phyloP scores from a whole-genome alignment of 2,888 invertebrate species.

The Crematogaster levior region DNA sequence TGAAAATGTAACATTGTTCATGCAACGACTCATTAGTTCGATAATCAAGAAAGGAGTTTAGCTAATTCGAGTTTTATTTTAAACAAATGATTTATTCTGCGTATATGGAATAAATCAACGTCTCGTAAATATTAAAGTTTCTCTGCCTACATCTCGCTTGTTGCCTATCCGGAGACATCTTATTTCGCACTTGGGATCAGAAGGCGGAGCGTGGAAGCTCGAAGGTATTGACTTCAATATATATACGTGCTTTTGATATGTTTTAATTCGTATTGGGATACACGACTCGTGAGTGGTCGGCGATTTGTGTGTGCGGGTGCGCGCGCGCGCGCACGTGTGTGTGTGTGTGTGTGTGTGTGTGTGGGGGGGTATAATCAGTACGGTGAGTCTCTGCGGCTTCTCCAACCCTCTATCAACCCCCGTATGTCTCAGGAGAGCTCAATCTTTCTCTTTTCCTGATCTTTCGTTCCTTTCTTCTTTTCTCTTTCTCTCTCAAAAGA shows the following conservation, averaged over 20 bases:
- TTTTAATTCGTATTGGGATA: constrained; percentile 79
- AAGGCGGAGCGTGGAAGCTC: constrained; percentile 47
- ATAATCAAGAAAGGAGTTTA: not conserved
- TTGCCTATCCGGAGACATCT: constrained; percentile 34
- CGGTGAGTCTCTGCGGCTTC: constrained; percentile 63
- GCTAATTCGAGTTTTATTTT: not conserved
- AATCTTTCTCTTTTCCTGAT: constrained; percentile 56
- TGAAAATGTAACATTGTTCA: not conserved
- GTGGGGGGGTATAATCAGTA: constrained; percentile 78
- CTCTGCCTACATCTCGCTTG: constrained; percentile 35
- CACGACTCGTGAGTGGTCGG: constrained; percentile 60
- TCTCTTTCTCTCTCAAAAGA: constrained; percentile 60
- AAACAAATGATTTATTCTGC: not conserved
- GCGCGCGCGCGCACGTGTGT: too few species aligned
- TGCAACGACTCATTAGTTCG: not conserved
- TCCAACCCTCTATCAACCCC: constrained; percentile 55
- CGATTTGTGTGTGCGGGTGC: constrained; percentile 53
- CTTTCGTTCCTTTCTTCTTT: constrained; percentile 17
- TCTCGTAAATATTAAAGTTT: constrained; percentile 44
- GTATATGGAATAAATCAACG: not conserved
- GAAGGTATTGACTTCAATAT: constrained; percentile 60
- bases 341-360: too few species aligned
- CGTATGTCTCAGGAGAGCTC: constrained; percentile 60
- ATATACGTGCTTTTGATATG: constrained; percentile 71
- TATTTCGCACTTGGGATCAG: constrained; percentile 41